Evolutionary conservation across 2,888 invertebrate genomes (phyloP), one percentile per base, ranked within the genome.

Genomic region (Linnaemya tessellans): DNA sequence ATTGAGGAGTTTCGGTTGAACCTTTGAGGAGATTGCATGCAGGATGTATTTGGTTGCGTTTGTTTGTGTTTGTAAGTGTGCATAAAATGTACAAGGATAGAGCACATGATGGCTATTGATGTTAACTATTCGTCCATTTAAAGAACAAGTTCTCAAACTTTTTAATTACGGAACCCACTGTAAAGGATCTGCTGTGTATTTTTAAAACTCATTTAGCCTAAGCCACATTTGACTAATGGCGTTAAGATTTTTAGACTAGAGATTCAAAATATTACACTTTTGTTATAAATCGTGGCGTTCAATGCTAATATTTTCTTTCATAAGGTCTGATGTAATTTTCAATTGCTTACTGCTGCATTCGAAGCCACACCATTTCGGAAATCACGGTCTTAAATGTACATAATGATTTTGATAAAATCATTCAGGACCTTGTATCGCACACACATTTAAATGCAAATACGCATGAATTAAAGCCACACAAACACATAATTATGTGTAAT

Each of bases 81-180:
- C 18, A 20, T 64, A 25, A 43, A 49, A 60, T 54, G 11, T 13
- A 11, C 22, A 78, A 78, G 64, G 22, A 77, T 73, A 56, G 68
- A 60, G 60, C 68, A 56, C 49, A 51, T 80, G 54, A 80, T 84
- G 65, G 43, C 41, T 35, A 77, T 75, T 70, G 65, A 75, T 65
- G 20, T 71, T 80, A 70, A 49, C 35, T 54, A 74, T 60, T 79
- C 74, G 49, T 43, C 46, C 67, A 46, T 67, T 54, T 2, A 54
- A 3, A 11, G 3, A 20, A 20, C 8, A 22, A 1, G 22, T 20
- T 11, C 51, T 20, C 51, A 54, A 54, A 54, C 22, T 22, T 49
- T 49, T 46, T n/a, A 3, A 4, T n/a, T 4, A 11, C 1, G 41
- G 3, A 3, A 1, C 30, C 30, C 2, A 3, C 5, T 30, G 30